Evolutionary conservation across 2,888 invertebrate genomes (phyloP).

Genomic region (Drosophila recens): DNA sequence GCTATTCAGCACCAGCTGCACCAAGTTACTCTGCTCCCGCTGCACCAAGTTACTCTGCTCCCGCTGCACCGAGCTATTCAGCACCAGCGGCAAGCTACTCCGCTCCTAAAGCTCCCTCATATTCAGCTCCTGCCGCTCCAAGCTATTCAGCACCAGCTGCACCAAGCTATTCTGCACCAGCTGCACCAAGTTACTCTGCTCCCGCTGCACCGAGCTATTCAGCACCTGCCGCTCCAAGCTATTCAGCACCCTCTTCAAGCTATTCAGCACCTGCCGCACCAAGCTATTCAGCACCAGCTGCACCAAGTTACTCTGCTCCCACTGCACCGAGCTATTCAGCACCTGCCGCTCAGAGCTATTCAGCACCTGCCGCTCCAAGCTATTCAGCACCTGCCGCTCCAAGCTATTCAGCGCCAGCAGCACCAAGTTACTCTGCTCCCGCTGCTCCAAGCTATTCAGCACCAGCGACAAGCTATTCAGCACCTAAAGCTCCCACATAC

Average conservation of each 20-base stretch:
- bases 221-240: slow-evolving; percentile 23
- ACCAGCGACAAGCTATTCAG: slow-evolving; percentile 33
- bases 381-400: slow-evolving; percentile 23
- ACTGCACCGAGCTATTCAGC: slow-evolving; percentile 40
- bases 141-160: slow-evolving; percentile 19
- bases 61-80: slow-evolving; percentile 1
- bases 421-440: slow-evolving; percentile 35
- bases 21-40: slow-evolving; percentile 41
- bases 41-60: not conserved
- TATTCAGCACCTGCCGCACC: slow-evolving; percentile 41
- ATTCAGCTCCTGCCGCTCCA: no score
- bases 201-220: slow-evolving; percentile 21
- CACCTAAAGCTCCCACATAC: no score
- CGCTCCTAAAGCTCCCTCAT: no score
- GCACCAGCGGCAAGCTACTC: no score
- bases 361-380: slow-evolving; percentile 8
- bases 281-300: slow-evolving; percentile 33
- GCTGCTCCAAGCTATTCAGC: slow-evolving; percentile 18
- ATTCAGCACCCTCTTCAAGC: slow-evolving; percentile 41
- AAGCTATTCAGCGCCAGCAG: slow-evolving; percentile 23
- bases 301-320: slow-evolving; percentile 19
- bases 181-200: slow-evolving; percentile 49
- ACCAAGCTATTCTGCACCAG: slow-evolving; percentile 35
- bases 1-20: slow-evolving; percentile 31
- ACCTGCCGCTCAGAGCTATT: slow-evolving; percentile 12